Conservation (phyloP, 2,113 vertebrate genomes). For the Columba livia region DNA sequence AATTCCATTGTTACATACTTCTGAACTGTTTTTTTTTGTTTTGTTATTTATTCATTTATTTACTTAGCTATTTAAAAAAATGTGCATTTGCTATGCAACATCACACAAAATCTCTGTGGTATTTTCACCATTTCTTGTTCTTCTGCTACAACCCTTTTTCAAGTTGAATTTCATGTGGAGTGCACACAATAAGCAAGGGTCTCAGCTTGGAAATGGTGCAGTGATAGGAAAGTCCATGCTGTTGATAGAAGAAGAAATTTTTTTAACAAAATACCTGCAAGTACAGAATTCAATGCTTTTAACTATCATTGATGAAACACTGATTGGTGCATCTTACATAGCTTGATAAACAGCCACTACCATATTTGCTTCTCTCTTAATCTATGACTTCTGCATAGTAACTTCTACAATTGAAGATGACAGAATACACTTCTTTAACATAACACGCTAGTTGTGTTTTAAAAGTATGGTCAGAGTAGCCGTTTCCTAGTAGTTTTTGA, state of each 20-base stretch:
- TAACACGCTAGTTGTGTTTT: neutral
- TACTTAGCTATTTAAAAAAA: neutral
- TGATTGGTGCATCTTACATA: neutral
- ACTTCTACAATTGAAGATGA: neutral
- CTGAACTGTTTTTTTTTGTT: neutral
- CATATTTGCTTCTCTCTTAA: neutral
- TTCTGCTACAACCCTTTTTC: neutral
- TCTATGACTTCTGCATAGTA: neutral
- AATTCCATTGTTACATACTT: neutral
- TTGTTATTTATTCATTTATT: too few relatives aligned
- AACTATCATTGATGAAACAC: neutral
- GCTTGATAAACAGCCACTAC: neutral
- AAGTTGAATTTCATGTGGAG: neutral
- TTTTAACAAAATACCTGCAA: neutral
- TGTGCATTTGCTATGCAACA: neutral
- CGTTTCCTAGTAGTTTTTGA: neutral
- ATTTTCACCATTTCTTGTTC: constrained; percentile 17
- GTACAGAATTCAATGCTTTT: neutral
- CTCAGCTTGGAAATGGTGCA: neutral
- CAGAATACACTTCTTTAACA: neutral
- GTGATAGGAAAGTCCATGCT: neutral
- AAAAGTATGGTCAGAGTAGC: neutral
- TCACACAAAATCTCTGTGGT: neutral
- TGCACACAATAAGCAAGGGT: neutral
- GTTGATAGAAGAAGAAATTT: neutral